Evolutionary conservation across 2,888 invertebrate genomes (phyloP), one percentile per base, ranked within the genome.

Genomic region (Galeopsomyia nigrocyanea): DNA sequence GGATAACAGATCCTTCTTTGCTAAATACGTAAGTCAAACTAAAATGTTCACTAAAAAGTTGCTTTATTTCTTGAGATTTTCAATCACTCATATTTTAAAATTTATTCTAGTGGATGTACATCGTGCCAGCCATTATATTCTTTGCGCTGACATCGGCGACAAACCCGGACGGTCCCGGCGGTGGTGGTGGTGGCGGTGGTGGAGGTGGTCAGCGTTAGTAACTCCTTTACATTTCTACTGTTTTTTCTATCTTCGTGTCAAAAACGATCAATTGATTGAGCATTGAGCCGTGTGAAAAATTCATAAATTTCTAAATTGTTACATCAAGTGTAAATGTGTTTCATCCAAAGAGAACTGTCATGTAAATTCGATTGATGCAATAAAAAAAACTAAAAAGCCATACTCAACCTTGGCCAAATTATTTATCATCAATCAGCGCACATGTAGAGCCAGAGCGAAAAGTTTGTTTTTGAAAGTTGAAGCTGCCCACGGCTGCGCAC

Each of bases 61-160:
- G 5, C 7, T 39, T 39, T 39, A 39, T 53, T 46, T 61, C 13
- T 67, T 13, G 13, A 14, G 60, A 56, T 31, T 26, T 51, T 58
- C 50, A 63, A 39, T 66, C 50, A 62, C 67, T 57, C 60, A 71
- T 73, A 60, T 14, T 31, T 31, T 65, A 9, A 31, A 50, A 77
- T 78, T 78, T 83, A 83, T 86, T 94, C 91, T 78, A 98, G 97
- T 99, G 98, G 98, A 98, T 99, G 96, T 99, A 98, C 87, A 97
- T 99, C 80, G 94, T 99, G 57, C 98, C 98, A 6, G 92, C 97
- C 46, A 93, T 96, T 62, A 92, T 99, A 77, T 92, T 99, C 81
- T 91, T 98, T 80, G 91, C 98, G 84, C 89, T 98, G 77, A 95
- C 97, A 65, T 95, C 95, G 75, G 95, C 95, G 47, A 90, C 94